Conservation (phyloP, 1,140 invertebrate species). For the Trypoxylus dichotomus region DNA sequence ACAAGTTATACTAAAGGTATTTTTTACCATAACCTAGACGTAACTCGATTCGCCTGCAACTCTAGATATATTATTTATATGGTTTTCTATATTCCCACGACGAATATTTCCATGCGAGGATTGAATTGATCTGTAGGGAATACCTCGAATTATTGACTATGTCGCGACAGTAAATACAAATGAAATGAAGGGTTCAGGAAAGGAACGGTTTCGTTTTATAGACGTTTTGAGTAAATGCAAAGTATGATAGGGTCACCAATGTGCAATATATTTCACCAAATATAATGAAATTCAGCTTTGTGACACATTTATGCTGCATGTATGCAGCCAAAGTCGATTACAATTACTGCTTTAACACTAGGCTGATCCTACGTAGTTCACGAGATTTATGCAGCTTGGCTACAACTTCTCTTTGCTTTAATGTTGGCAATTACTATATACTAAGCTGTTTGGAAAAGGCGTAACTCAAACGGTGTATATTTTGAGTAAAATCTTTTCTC, state of each 20-base stretch:
- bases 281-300: too few species aligned
- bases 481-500: too few species aligned
- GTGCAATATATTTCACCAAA: neutral
- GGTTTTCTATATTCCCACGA: neutral
- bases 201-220: neutral
- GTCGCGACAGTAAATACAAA: conserved; percentile 38
- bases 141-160: conserved; percentile 37
- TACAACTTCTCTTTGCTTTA: too few species aligned
- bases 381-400: too few species aligned
- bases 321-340: too few species aligned
- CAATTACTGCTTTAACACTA: too few species aligned
- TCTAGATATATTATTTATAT: neutral
- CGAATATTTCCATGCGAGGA: conserved; percentile 5
- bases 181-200: conserved; percentile 24
- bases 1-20: neutral
- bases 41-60: neutral
- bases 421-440: too few species aligned
- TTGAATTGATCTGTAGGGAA: conserved; percentile 29
- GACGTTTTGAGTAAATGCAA: neutral
- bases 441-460: too few species aligned
- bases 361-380: too few species aligned
- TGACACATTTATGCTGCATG: too few species aligned
- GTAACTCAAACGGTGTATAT: too few species aligned
- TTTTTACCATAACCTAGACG: neutral
- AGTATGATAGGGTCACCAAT: neutral